Conservation (phyloP, 2,113 vertebrate genomes). For the Mixornis gularis region DNA sequence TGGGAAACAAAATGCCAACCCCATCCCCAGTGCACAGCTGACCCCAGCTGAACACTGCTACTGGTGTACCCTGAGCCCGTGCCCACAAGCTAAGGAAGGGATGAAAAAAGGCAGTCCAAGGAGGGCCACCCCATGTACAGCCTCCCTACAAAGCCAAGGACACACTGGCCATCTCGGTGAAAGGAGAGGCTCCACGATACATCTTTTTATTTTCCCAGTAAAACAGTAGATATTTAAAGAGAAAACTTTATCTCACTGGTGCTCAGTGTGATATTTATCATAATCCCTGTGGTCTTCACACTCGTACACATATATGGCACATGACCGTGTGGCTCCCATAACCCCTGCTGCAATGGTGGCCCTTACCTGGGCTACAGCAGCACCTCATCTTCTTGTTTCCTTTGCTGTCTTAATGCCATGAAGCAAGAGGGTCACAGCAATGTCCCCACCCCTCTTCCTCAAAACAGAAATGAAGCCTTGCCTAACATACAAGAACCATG, state of each 20-base stretch:
- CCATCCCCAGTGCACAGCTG: background rate
- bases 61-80: background rate
- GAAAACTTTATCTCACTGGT: background rate
- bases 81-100: background rate
- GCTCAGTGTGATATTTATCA: background rate
- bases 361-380: background rate
- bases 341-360: no score
- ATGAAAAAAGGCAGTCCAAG: fast-evolving
- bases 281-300: background rate
- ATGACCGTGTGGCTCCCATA: background rate
- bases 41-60: background rate
- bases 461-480: background rate
- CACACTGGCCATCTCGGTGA: fast-evolving
- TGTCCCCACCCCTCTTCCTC: background rate
- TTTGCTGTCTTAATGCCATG: background rate
- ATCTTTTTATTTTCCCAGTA: background rate
- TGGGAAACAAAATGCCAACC: background rate
- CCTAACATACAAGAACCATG: background rate
- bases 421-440: background rate
- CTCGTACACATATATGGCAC: fast-evolving
- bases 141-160: background rate
- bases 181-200: background rate
- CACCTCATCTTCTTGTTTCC: fast-evolving
- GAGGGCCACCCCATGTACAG: background rate
- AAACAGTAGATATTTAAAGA: background rate